Evolutionary conservation across 1,140 invertebrate species (phyloP).

Genomic region (Belonocnema kinseyi): DNA sequence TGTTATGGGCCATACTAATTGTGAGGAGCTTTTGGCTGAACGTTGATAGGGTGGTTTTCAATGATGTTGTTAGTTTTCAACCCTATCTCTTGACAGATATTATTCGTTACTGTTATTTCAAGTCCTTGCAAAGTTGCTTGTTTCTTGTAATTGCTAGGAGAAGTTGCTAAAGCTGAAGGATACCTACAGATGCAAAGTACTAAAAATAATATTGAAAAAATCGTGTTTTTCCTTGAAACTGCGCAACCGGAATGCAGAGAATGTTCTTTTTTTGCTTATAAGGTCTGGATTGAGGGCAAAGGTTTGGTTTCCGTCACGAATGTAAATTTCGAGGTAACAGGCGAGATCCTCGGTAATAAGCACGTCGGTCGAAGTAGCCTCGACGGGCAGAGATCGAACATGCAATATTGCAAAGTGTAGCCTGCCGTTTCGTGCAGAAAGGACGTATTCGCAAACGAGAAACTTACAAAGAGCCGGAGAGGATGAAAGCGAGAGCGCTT

Average conservation of each 20-base stretch:
- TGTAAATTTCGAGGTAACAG: slow-evolving; percentile 1
- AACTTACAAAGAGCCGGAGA: slow-evolving; percentile 50
- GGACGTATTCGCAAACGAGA: slow-evolving; percentile 43
- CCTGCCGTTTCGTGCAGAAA: slow-evolving; percentile 17
- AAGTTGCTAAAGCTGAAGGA: no score
- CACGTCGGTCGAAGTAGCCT: slow-evolving; percentile 7
- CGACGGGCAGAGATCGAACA: slow-evolving; percentile 13
- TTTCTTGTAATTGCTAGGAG: no score
- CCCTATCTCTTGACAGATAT: no score
- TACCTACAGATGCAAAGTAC: no score
- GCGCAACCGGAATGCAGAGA: not conserved
- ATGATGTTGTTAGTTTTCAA: no score
- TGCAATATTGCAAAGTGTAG: slow-evolving; percentile 28
- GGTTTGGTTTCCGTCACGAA: slow-evolving; percentile 24
- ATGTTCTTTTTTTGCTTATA: not conserved
- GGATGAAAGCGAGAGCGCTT: slow-evolving; percentile 67
- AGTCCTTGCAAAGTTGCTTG: no score
- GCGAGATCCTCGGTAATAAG: slow-evolving; percentile 5
- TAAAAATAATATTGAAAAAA: no score
- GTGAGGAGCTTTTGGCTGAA: no score
- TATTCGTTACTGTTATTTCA: no score
- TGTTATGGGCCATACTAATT: no score
- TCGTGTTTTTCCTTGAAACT: not conserved
- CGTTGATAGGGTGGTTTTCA: no score
- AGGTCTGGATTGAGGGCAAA: not conserved